Conservation (phyloP, 2,113 vertebrate genomes). For the Tychaedon coryphoeus region DNA sequence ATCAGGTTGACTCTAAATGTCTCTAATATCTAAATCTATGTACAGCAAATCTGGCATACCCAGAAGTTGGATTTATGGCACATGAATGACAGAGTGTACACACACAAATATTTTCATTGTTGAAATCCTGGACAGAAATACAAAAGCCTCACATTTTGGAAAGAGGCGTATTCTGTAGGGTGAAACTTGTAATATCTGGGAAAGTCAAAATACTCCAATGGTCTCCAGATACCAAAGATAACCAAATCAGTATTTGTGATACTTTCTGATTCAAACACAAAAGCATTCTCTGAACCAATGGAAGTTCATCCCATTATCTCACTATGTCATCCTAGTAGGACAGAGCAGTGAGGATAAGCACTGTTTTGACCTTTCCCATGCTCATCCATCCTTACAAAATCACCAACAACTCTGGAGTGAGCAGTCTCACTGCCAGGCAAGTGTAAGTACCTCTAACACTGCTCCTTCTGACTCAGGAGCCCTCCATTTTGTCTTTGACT, state of each 20-base stretch:
- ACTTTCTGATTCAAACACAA: background rate
- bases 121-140: background rate
- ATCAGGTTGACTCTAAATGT: background rate
- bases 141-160: background rate
- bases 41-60: background rate
- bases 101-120: background rate
- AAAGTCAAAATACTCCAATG: background rate
- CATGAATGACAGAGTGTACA: background rate
- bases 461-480: background rate
- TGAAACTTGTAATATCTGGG: background rate
- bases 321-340: background rate
- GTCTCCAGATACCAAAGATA: background rate
- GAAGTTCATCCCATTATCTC: background rate
- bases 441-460: background rate
- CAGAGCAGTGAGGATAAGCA: background rate
- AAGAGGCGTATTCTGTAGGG: background rate
- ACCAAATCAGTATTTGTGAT: background rate
- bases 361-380: background rate
- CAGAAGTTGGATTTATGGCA: background rate
- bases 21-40: background rate
- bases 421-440: background rate
- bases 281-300: background rate
- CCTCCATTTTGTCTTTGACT: background rate
- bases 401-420: fast-evolving
- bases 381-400: background rate